Evolutionary conservation across 2,797 vertebrate genomes (phyloP), one percentile per base, ranked within the genome.

Genomic region (Crossoptilon crossoptilon): DNA sequence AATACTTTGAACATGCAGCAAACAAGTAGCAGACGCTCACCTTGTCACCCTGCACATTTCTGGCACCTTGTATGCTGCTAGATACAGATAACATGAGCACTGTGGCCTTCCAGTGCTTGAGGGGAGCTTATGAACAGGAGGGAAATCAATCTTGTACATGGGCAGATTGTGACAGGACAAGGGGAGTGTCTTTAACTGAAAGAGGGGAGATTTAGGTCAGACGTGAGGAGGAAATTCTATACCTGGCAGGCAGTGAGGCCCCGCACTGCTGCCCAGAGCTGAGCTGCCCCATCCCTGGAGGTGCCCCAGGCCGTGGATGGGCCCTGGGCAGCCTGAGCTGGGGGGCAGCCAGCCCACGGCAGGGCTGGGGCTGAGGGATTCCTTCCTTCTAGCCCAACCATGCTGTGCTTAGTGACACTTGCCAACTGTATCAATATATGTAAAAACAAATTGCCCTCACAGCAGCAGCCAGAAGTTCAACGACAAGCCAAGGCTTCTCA

Each of bases 61-160:
- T 55, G 77, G 33, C 41, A 4, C 35, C 31, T 8, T 1, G 9
- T 5, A 5, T 3, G 43, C 48, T 21, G 14, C 1, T 0, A 59
- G 29, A 26, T 17, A 31, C 41, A 26, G 64, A 4, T 6, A 49
- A 46, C 46, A 49, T 2, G 6, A n/a, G 23, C 44, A 33, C 55
- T 33, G 55, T 7, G 31, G 17, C 18, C 29, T n/a, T n/a, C 31
- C 55, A 56, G 31, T n/a, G 18, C 29, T 55, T 16, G 27, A 53
- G 51, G 27, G 26, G 51, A 29, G 51, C 27, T 51, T 53, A 53
- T 18, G 27, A 53, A 53, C 51, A 53, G 51, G 51, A 53, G 51
- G 27, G 51, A 31, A 53, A 53, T 31, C 51, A n/a, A n/a, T n/a
- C 31, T n/a, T n/a, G 29, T n/a, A 56, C 29, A 56, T 10, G 18